Evolutionary conservation across 1,140 invertebrate genomes (phyloP).

Genomic region (Atta cephalotes): DNA sequence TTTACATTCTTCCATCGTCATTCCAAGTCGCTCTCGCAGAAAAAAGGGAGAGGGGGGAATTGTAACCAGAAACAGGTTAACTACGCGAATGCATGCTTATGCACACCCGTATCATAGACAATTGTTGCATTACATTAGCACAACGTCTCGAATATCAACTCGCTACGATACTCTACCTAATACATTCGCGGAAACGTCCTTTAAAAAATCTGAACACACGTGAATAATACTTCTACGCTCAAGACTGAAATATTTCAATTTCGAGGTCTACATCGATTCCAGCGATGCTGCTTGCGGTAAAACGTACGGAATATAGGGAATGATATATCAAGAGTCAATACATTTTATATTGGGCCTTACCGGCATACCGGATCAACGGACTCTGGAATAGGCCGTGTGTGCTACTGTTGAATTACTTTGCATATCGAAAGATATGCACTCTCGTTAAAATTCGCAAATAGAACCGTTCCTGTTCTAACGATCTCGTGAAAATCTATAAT

Average conservation of each 20-base stretch:
- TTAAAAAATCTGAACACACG: slow-evolving; percentile 27
- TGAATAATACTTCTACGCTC: slow-evolving; percentile 60
- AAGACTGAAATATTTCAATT: slow-evolving; percentile 55
- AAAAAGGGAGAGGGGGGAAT: neutral
- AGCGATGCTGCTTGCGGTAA: slow-evolving; percentile 65
- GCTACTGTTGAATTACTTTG: slow-evolving; percentile 26
- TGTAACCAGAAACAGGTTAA: slow-evolving; percentile 73
- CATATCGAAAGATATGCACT: neutral
- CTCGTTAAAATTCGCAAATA: slow-evolving; percentile 47
- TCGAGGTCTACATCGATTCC: slow-evolving; percentile 57
- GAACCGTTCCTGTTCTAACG: slow-evolving; percentile 7
- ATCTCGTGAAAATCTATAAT: slow-evolving; percentile 16
- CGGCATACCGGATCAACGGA: slow-evolving; percentile 29
- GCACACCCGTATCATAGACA: slow-evolving; percentile 73
- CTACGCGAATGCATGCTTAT: slow-evolving; percentile 77
- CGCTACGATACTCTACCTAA: slow-evolving; percentile 74
- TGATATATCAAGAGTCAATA: slow-evolving; percentile 44
- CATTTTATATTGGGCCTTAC: slow-evolving; percentile 44
- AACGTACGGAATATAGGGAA: slow-evolving; percentile 58
- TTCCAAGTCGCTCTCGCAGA: slow-evolving; percentile 72
- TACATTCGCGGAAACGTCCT: slow-evolving; percentile 63
- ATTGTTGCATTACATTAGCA: slow-evolving; percentile 78
- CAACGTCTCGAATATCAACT: slow-evolving; percentile 73
- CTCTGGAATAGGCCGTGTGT: slow-evolving; percentile 8
- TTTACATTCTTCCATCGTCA: slow-evolving; percentile 77